These are phyloP conservation scores for Drosophila suzukii DNA, from an alignment of 1,140 invertebrate species.

Conservation along the genomic window DNA sequence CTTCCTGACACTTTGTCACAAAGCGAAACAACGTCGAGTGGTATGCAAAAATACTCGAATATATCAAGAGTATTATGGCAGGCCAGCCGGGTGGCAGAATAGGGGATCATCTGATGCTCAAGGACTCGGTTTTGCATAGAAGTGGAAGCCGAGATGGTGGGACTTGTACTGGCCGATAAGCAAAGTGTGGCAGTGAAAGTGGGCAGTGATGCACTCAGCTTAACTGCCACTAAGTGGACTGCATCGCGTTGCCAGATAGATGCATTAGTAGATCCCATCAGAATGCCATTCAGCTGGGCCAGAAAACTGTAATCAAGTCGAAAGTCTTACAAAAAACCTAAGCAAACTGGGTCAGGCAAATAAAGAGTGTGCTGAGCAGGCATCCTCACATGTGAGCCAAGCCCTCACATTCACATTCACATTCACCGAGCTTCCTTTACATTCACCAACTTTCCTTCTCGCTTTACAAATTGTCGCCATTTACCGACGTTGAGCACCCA, in stretches of 20 bases:
- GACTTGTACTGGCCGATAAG: constrained; percentile 47
- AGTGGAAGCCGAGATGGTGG: neutral
- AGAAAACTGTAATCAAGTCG: constrained; percentile 76
- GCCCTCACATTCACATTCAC: constrained; percentile 32
- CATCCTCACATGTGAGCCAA: constrained; percentile 39
- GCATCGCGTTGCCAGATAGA: constrained; percentile 75
- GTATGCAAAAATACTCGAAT: constrained; percentile 65
- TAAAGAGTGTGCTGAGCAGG: constrained; percentile 24
- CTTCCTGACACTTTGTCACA: constrained; percentile 76
- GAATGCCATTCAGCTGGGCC: constrained; percentile 70
- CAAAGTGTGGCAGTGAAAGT: constrained; percentile 64
- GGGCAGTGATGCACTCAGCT: constrained; percentile 37
- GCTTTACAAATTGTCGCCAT: constrained; percentile 78
- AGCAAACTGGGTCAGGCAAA: constrained; percentile 73
- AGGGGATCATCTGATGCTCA: constrained; percentile 35
- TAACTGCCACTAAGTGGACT: constrained; percentile 76
- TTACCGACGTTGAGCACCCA: constrained; percentile 52
- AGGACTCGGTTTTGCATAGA: constrained; percentile 70
- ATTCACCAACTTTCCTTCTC: constrained; percentile 15
- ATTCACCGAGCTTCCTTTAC: constrained; percentile 27
- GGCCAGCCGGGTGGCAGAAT: neutral
- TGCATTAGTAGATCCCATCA: constrained; percentile 77
- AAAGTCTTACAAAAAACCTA: constrained; percentile 14
- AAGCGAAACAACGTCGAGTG: constrained; percentile 60
- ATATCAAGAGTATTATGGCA: constrained; percentile 71